Conservation (phyloP, 2,888 invertebrate genomes). For the Yponomeuta plumbellus region DNA sequence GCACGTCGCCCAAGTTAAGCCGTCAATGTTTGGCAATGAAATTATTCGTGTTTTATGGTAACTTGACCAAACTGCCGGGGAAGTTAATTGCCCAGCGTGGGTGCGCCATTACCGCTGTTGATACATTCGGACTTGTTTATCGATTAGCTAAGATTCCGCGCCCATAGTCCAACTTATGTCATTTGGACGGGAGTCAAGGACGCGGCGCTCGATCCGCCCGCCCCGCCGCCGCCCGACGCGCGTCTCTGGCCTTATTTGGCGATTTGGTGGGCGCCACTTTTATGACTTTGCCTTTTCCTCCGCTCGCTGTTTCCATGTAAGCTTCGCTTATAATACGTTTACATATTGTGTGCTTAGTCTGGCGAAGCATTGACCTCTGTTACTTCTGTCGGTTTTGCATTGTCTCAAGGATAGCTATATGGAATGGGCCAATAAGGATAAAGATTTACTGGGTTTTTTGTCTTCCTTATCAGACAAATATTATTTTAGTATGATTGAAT, state of each 20-base stretch:
- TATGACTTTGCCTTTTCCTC: constrained; percentile 70
- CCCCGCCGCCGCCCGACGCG: constrained; percentile 38
- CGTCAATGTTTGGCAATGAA: constrained; percentile 15
- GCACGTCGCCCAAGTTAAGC: not conserved
- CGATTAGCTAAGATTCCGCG: constrained; percentile 71
- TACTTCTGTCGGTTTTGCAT: constrained; percentile 38
- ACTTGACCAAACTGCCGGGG: constrained; percentile 50
- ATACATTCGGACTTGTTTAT: constrained; percentile 67
- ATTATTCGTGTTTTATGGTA: constrained; percentile 43
- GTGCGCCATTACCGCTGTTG: constrained; percentile 55
- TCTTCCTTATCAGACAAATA: not conserved
- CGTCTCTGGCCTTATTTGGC: constrained; percentile 61
- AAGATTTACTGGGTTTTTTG: constrained; percentile 6
- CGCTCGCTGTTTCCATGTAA: constrained; percentile 62
- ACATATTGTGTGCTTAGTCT: constrained; percentile 45
- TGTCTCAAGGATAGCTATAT: constrained; percentile 40
- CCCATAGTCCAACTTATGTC: constrained; percentile 75
- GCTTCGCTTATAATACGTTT: constrained; percentile 54
- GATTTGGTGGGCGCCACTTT: constrained; percentile 74
- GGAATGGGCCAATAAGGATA: not conserved
- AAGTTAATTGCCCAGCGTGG: constrained; percentile 60
- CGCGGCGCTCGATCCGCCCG: constrained; percentile 59
- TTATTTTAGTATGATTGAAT: constrained; percentile 1
- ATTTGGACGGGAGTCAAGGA: constrained; percentile 76
- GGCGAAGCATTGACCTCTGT: constrained; percentile 47